Evolutionary conservation across 2,888 invertebrate genomes (phyloP).

Genomic region (Aphodius sticticus): DNA sequence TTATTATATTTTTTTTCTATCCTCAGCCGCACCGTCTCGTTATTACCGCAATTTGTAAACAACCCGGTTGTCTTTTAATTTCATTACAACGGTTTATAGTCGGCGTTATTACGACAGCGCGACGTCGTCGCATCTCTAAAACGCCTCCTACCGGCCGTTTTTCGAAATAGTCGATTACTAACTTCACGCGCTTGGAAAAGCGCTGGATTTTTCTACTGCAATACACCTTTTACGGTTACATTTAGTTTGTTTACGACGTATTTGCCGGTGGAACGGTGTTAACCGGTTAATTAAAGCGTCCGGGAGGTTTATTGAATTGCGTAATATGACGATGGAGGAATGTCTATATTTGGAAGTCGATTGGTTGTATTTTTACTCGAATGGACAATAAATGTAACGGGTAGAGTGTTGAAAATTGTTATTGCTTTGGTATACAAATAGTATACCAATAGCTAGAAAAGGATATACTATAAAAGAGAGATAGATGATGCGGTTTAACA

Average conservation of each 20-base stretch:
- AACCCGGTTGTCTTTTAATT: slow-evolving; percentile 16
- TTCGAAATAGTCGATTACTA: background rate
- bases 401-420: background rate
- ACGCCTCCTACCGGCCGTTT: background rate
- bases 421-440: background rate
- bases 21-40: slow-evolving; percentile 9
- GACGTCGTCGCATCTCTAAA: background rate
- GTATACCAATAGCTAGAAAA: background rate
- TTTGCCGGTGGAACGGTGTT: background rate
- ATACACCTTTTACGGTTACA: background rate
- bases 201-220: background rate
- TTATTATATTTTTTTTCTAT: background rate
- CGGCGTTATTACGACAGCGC: background rate
- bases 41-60: slow-evolving; percentile 17
- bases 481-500: no score
- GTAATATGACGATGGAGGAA: background rate
- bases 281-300: slow-evolving; percentile 19
- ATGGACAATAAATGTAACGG: background rate
- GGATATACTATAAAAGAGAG: no score
- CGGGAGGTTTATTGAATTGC: slow-evolving; percentile 19
- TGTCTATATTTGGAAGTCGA: background rate
- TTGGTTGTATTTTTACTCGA: background rate
- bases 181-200: background rate
- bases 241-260: slow-evolving; percentile 18
- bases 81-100: slow-evolving; percentile 21